Evolutionary conservation across 2,797 vertebrate genomes (phyloP), one percentile per base, ranked within the genome.

Genomic region (Oreochromis mossambicus): DNA sequence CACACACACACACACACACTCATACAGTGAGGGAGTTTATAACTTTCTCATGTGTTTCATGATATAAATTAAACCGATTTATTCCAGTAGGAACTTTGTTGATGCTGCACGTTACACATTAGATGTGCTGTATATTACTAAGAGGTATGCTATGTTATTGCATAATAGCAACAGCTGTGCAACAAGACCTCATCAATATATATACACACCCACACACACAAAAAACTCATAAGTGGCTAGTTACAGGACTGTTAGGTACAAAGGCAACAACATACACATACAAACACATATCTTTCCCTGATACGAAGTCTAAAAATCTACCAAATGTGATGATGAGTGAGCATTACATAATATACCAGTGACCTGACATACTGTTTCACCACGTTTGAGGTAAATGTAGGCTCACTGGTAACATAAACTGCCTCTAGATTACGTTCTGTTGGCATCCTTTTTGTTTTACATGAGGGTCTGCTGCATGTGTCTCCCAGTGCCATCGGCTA

Each of bases 301-400:
- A 95, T 92, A 93, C 90, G 91, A 86, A 88, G 79, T 95, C 95
- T 96, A 96, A 95, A 95, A 95, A 93, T 85, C 95, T 96, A 96
- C 89, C 92, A 94, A 95, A 87, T 89, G 80, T 91, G 91, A 92
- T 89, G 86, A 88, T 90, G 88, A 88, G 91, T 92, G 89, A 94
- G 91, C 91, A 93, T 90, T 92, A 94, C 79, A 85, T 91, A 83
- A 90, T 90, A 94, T 92, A 93, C 89, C 78, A 75, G 95, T 93
- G 93, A n/a, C n/a, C n/a, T n/a, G n/a, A n/a, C n/a, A n/a, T n/a
- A n/a, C n/a, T n/a, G n/a, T n/a, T n/a, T n/a, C n/a, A n/a, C n/a
- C n/a, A n/a, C n/a, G n/a, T n/a, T n/a, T n/a, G n/a, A n/a, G n/a
- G n/a, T n/a, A n/a, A n/a, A n/a, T n/a, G n/a, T n/a, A n/a, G n/a